A percentile compares a stretch with the other conserved stretches of the same genome.
Evolutionary conservation across 2,797 vertebrate species (phyloP).

Genomic region (Rhinoraja longicauda): DNA sequence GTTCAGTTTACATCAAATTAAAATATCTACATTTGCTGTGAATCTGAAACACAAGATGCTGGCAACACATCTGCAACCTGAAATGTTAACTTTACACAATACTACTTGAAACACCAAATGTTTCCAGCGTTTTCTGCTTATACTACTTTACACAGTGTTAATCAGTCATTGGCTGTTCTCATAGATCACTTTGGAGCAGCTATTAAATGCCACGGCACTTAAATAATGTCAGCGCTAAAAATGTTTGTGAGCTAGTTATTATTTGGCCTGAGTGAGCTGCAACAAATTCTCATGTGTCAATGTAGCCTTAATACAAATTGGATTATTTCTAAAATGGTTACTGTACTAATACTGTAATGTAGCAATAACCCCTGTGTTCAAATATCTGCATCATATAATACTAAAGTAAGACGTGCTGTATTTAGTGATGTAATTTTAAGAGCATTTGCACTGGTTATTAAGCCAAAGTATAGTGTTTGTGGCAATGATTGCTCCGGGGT

Average conservation of each 20-base stretch:
- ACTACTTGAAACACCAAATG: too few species aligned
- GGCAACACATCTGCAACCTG: too few species aligned
- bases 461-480: neutral
- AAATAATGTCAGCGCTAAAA: neutral
- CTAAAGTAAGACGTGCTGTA: neutral
- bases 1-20: neutral
- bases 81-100: too few species aligned
- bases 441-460: neutral
- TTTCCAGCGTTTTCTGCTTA: too few species aligned
- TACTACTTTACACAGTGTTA: neutral
- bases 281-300: neutral
- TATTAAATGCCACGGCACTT: neutral
- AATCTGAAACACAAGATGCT: too few species aligned
- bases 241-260: neutral
- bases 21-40: too few species aligned
- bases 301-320: neutral
- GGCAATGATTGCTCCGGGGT: neutral
- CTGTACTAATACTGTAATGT: neutral
- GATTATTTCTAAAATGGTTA: neutral
- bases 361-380: neutral
- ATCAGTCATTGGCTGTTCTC: neutral
- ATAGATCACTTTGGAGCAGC: neutral
- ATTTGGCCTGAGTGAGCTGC: neutral
- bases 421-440: constrained; percentile 5
- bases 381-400: neutral